phyloP scores from a whole-genome alignment of 2,888 invertebrate species.

The Philaethria dido region DNA sequence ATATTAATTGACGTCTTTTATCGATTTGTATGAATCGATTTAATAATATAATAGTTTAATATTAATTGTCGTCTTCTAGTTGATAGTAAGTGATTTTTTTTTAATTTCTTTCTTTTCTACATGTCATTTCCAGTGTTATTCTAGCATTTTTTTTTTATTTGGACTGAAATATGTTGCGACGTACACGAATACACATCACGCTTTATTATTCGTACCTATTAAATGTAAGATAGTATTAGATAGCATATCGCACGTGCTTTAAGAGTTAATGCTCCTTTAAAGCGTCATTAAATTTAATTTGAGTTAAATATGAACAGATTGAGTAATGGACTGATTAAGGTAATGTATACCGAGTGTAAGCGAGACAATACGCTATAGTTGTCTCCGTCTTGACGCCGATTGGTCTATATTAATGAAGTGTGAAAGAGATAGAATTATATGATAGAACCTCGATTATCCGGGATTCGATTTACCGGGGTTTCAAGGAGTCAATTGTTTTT shows the following conservation, averaged over 20 bases:
- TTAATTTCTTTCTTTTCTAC: background rate
- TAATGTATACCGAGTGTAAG: background rate
- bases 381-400: background rate
- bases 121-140: background rate
- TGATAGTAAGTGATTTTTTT: background rate
- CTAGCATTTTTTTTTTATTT: background rate
- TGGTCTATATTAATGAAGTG: background rate
- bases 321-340: conserved; percentile 2
- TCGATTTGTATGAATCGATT: background rate
- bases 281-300: background rate
- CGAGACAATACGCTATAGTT: background rate
- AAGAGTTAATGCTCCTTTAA: background rate
- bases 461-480: too few species aligned
- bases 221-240: conserved; percentile 14
- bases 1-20: background rate
- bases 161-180: conserved; percentile 2
- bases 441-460: too few species aligned
- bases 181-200: conserved; percentile 14
- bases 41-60: background rate
- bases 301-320: conserved; percentile 1
- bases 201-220: conserved; percentile 21
- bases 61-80: background rate
- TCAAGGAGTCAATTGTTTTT: too few species aligned
- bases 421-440: too few species aligned
- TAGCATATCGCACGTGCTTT: conserved; percentile 1